phyloP scores from a whole-genome alignment of 2,113 vertebrate species.

The Dolichotis patagonum region DNA sequence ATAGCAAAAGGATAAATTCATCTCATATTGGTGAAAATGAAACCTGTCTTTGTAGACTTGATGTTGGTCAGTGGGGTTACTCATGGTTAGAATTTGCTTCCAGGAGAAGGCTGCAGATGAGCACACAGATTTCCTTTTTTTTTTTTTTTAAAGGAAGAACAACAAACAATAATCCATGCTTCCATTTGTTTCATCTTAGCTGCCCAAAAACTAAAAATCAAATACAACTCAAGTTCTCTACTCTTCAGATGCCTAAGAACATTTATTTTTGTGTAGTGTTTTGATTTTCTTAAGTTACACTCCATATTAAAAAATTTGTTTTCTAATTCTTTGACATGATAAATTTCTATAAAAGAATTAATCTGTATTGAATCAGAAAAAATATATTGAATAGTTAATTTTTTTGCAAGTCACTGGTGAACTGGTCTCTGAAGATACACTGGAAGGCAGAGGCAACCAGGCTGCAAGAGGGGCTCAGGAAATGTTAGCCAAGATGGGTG shows the following conservation, averaged over 20 bases:
- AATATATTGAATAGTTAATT: background rate
- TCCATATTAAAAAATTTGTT: background rate
- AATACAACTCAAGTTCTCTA: background rate
- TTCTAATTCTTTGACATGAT: background rate
- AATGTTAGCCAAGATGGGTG: background rate
- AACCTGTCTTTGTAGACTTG: background rate
- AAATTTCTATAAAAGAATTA: background rate
- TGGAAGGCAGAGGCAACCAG: background rate
- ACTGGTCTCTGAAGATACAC: background rate
- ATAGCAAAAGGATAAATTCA: background rate
- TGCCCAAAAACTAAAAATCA: slow-evolving; percentile 8
- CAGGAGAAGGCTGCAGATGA: background rate
- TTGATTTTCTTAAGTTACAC: background rate
- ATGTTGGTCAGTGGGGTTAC: background rate
- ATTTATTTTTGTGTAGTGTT: background rate
- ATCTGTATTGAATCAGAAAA: background rate
- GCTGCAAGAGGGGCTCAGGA: rapidly evolving
- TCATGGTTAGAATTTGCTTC: background rate
- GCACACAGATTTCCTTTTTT: background rate
- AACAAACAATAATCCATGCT: background rate
- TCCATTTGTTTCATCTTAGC: background rate
- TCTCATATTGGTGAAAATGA: background rate
- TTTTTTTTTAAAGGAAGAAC: background rate
- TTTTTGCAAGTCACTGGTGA: background rate
- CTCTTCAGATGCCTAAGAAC: background rate